These are phyloP conservation scores for Euplexia lucipara DNA, from an alignment of 2,888 invertebrate genomes.

Conservation along the genomic window DNA sequence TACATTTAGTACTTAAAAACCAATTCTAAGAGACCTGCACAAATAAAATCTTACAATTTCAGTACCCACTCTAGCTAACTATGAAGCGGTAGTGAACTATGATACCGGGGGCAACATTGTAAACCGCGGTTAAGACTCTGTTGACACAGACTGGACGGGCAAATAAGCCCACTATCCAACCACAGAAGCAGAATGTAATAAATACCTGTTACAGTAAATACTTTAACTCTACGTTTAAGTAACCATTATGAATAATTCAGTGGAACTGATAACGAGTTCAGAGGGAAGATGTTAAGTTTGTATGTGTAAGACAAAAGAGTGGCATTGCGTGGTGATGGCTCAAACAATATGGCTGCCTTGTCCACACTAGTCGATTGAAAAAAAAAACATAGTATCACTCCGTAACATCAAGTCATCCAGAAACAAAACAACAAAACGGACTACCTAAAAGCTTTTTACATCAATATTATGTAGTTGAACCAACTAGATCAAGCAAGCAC, in stretches of 20 bases:
- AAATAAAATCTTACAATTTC: constrained; percentile 7
- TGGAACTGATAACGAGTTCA: neutral
- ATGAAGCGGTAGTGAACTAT: constrained; percentile 22
- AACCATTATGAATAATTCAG: constrained; percentile 2
- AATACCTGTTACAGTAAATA: constrained; percentile 39
- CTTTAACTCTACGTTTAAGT: constrained; percentile 25
- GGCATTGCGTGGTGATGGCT: neutral
- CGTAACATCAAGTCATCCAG: neutral
- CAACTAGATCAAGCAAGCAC: no score
- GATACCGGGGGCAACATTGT: constrained; percentile 28
- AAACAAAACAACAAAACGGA: no score
- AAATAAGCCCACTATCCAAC: constrained; percentile 57
- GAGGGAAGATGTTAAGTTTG: neutral
- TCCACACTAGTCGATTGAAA: neutral
- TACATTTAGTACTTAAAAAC: neutral
- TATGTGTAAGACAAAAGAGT: no score
- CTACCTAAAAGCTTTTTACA: no score
- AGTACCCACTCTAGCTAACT: neutral
- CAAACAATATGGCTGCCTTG: neutral
- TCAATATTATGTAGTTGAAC: no score
- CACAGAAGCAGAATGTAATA: constrained; percentile 51
- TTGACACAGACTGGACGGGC: constrained; percentile 62
- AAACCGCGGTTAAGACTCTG: constrained; percentile 51
- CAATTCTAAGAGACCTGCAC: neutral
- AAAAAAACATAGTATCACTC: neutral